Evolutionary conservation across 2,797 vertebrate species (phyloP), one percentile per base, ranked within the genome.

Genomic region (Falco columbarius): DNA sequence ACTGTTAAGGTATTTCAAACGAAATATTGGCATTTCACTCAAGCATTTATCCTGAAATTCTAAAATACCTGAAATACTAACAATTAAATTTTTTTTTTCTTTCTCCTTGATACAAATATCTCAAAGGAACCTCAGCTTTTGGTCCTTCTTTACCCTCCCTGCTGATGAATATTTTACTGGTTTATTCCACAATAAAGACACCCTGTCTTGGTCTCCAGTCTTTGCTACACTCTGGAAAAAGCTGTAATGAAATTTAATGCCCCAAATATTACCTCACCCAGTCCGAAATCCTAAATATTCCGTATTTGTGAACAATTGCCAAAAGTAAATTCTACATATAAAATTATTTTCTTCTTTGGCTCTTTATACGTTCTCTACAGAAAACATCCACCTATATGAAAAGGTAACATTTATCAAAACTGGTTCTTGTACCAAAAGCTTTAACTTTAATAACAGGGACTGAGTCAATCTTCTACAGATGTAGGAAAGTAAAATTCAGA

Each of bases 1-100:
- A 47, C 3, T 27, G 18, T 3, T 52, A 20, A 12, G 7, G 1
- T 0, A 4, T 71, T 76, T 87, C 47, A 34, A 7, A 1, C 52
- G 38, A 77, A 87, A 47, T 54, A 56, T 0, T 47, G 16, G 1
- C 19, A 62, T 81, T 81, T 84, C 51, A 17, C 26, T 68, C 36
- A 30, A 71, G 6, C 4, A 14, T 83, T 70, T 47, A 38, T 5
- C 10, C 10, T 72, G 36, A 56, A 85, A 88, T 46, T 38, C 29
- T 76, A 76, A 74, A 79, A 34, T 14, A 62, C 24, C 42, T 14
- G 32, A 63, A 74, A 81, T 23, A 75, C 21, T 32, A 6, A 19
- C 12, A 65, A 14, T 34, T 47, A 26, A 26, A 7, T 3, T 30
- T 7, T 34, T 40, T 38, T 51, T 44, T 58, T 26, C 11, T 74